Base-by-base conservation (phyloP, 2,797 vertebrate species). In the Pempheris klunzingeri region DNA sequence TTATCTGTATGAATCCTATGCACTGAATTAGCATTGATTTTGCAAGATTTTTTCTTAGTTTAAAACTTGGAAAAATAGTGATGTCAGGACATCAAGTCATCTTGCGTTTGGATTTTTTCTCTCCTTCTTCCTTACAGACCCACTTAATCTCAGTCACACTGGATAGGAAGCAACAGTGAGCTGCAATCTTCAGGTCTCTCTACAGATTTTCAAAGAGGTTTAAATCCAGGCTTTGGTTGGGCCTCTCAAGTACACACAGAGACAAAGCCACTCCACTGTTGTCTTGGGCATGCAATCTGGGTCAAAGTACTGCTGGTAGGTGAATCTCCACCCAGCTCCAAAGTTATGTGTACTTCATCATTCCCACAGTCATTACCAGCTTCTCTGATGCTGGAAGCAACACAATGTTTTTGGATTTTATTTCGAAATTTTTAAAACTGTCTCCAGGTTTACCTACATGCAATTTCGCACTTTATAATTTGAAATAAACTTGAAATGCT, bases 151-250 rank as follows among this genome's bases (percentile, higher is more conserved):
- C 67, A 74, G 66, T 70, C 44, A 60, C 72, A 70, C 41, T 71
- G 61, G 71, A 81, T 60, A 58, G 70, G 72, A 81, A 77, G 75
- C 77, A 82, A 69, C 76, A 85, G 58, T 71, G 71, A 89, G 71
- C 77, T 69, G 38, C 75, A 84, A 64, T 83, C 68, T 83, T 62
- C 24, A 57, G 9, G 50, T 73, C 61, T 80, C 71, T 74, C 71
- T 44, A 81, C 47, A 75, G 60, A 71, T 80, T 84, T 82, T 81
- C 84, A 84, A 85, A 82, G 62, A 53, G 53, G 59, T 79, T 82
- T 75, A 79, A 82, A 20, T 64, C 73, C 39, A 74, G 73, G 75
- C 75, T 84, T 81, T 75, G 62, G 11, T 68, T 63, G 61, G 55
- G 60, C 50, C 50, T 77, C 71, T 66, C 36, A 66, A 74, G 65